Conservation (phyloP, 2,888 invertebrate genomes). For the Philhelius pedissequus region DNA sequence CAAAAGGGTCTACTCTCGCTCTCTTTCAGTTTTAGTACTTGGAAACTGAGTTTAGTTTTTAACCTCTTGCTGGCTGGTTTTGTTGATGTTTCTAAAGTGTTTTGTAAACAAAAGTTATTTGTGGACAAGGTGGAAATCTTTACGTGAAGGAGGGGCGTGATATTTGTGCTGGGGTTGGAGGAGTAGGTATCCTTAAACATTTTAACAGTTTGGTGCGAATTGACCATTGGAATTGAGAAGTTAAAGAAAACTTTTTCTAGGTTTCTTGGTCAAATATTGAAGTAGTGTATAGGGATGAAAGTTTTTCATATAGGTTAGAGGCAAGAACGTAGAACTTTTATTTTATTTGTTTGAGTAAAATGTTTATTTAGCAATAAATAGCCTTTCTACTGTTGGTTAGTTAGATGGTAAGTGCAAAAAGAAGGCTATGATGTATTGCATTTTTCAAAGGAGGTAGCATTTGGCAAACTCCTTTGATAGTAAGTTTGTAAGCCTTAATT, state of each 20-base stretch:
- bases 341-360: neutral
- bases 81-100: slow-evolving; percentile 49
- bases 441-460: neutral
- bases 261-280: neutral
- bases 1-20: slow-evolving; percentile 36
- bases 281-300: neutral
- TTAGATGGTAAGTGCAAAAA: neutral
- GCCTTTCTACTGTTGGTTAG: neutral
- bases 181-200: neutral
- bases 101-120: slow-evolving; percentile 58
- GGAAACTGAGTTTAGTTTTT: slow-evolving; percentile 41
- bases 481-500: too few species aligned
- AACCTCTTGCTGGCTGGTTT: slow-evolving; percentile 27
- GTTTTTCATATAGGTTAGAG: neutral
- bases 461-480: neutral
- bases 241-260: neutral
- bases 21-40: slow-evolving; percentile 10
- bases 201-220: slow-evolving; percentile 1
- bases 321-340: neutral
- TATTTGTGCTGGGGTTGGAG: neutral
- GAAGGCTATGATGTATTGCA: neutral
- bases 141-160: neutral
- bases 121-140: neutral
- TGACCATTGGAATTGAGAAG: neutral
- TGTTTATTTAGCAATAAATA: neutral